Evolutionary conservation across 1,140 invertebrate genomes (phyloP).

Genomic region (Sminthurinus signatus): DNA sequence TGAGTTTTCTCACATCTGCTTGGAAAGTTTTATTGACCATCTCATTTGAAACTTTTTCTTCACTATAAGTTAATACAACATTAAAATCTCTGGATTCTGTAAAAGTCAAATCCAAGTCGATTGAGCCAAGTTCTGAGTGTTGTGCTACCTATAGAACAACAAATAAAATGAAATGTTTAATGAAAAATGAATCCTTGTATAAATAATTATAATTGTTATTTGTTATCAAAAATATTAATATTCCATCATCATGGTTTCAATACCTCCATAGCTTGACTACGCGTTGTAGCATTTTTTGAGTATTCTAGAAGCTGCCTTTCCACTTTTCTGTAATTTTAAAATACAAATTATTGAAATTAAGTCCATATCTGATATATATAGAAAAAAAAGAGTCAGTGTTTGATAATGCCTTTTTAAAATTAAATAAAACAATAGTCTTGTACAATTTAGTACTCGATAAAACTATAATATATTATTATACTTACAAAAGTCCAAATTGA

Average conservation of each 20-base stretch:
- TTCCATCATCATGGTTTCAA: too few relatives aligned
- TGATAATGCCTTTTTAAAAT: too few relatives aligned
- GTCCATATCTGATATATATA: too few relatives aligned
- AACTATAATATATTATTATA: too few relatives aligned
- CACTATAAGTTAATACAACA: conserved; percentile 14
- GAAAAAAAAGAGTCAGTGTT: too few relatives aligned
- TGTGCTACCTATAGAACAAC: conserved; percentile 18
- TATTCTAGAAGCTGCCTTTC: conserved; percentile 70
- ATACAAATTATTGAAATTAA: too few relatives aligned
- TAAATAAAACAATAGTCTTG: too few relatives aligned
- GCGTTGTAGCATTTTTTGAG: background rate
- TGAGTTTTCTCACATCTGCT: conserved; percentile 17
- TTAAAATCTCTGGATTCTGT: conserved; percentile 25
- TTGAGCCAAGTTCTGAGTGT: background rate
- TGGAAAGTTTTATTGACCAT: conserved; percentile 4
- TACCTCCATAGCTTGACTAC: background rate
- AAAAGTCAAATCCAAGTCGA: conserved; percentile 5
- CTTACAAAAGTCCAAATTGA: conserved; percentile 64
- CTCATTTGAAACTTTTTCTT: conserved; percentile 2
- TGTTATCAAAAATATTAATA: too few relatives aligned
- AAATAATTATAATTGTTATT: background rate
- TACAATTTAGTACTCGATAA: too few relatives aligned
- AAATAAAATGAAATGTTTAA: too few relatives aligned
- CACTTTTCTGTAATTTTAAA: too few relatives aligned
- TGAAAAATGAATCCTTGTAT: background rate